phyloP scores from a whole-genome alignment of 2,888 invertebrate species.

The Stenolophus ochropezus region DNA sequence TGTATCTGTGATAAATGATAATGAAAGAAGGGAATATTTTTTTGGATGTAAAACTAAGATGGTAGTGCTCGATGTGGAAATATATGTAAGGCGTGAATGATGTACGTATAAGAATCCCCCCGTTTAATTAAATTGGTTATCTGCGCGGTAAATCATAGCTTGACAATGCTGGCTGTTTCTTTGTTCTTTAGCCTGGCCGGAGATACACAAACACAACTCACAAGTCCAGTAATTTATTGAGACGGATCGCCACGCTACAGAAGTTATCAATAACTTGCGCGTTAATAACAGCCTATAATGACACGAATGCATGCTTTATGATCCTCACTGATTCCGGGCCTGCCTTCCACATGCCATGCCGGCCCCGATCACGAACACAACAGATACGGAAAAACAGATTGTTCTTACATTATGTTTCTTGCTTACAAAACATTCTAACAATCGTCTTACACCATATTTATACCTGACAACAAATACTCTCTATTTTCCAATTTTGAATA shows the following conservation, averaged over 20 bases:
- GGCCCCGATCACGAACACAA: no score
- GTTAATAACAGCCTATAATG: constrained; percentile 73
- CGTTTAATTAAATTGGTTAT: neutral
- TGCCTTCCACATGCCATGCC: neutral
- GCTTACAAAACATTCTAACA: no score
- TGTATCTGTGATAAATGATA: no score
- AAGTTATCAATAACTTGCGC: constrained; percentile 73
- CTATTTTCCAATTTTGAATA: no score
- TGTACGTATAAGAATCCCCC: neutral
- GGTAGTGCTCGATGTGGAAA: no score
- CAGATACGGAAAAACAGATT: no score
- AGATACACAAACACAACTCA: neutral
- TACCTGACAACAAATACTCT: no score
- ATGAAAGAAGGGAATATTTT: no score
- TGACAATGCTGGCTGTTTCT: neutral
- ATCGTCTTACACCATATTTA: no score
- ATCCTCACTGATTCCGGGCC: constrained; percentile 64
- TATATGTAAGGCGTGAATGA: neutral
- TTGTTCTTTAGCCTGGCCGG: neutral
- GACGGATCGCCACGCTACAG: constrained; percentile 69
- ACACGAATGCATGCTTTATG: constrained; percentile 71
- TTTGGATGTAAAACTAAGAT: no score
- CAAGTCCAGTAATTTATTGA: constrained; percentile 70
- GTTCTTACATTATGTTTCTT: no score
- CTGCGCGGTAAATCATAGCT: neutral